Conservation (phyloP, 2,113 vertebrate genomes). For the Leptosomus discolor region DNA sequence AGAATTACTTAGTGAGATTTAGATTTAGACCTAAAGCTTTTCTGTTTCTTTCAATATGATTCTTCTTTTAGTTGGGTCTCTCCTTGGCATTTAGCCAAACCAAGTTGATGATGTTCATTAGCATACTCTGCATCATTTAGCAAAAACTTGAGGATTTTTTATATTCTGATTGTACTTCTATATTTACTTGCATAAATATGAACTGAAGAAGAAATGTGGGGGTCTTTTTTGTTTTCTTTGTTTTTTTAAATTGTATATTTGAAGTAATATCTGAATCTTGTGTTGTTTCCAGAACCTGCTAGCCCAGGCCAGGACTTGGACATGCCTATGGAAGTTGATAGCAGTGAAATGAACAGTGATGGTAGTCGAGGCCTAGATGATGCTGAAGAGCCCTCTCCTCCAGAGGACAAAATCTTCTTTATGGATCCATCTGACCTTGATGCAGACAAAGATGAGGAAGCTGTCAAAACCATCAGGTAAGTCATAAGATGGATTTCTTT, state of each 20-base stretch:
- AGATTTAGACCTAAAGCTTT: not conserved
- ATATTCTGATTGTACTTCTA: not conserved
- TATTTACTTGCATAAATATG: not conserved
- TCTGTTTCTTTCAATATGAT: not conserved
- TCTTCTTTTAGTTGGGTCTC: not conserved
- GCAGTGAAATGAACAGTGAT: conserved; percentile 85
- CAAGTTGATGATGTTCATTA: not conserved
- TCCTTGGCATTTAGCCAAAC: not conserved
- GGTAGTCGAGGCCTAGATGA: conserved; percentile 86
- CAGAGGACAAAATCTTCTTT: conserved; percentile 94
- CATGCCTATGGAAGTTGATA: conserved; percentile 96
- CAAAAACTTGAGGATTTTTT: not conserved
- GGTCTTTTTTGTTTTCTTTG: not conserved
- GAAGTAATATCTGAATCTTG: not conserved
- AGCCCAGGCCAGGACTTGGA: conserved; percentile 90
- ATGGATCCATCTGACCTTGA: conserved; percentile 89
- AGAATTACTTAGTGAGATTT: not conserved
- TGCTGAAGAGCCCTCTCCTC: conserved; percentile 88
- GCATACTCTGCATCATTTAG: not conserved
- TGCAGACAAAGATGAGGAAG: conserved; percentile 90
- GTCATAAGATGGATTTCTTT: not conserved
- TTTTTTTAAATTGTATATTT: not conserved
- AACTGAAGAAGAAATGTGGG: not conserved
- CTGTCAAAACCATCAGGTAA: conserved; percentile 92
- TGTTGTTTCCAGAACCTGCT: conserved; percentile 82